Base-by-base conservation (phyloP, 2,888 invertebrate genomes). In the Heteromurus nitidus region DNA sequence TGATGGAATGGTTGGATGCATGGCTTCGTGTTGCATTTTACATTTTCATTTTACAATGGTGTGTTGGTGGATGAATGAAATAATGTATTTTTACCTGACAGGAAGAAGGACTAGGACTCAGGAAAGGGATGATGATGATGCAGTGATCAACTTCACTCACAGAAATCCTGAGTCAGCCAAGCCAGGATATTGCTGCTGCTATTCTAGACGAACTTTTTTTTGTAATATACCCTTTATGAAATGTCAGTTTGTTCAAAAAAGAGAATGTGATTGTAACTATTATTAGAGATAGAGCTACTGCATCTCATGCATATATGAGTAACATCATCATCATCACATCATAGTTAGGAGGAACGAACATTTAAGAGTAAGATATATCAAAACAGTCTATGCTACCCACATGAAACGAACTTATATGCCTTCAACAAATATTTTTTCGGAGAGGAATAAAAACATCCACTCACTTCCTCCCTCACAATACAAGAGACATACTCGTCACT, bases 21-120 rank as follows among this genome's bases (percentile, higher is more conserved):
- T 18, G 26, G 13, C 9, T 67, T 9, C 28, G 28, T 20, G 26
- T 58, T 9, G 28, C 26, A 2, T 26, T 58, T 13, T 1, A 9
- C 26, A n/a, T n/a, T n/a, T n/a, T n/a, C n/a, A n/a, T 9, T 58
- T 7, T 11, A 55, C 22, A 13, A 55, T 13, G 18, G 13, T 36
- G 50, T 26, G 53, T 62, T 60, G 69, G 44, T 50, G 36, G 36
- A 60, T 55, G 47, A 76, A 58, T 58, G 16, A 28, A 28, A 13
- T 28, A 11, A 5, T 62, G 31, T 62, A 76, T 69, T 67, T 55
- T 68, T 77, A 62, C 47, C 68, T 62, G 69, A 58, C 69, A 77
- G 76, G 76, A 67, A 68, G 67, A 55, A 75, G 67, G 60, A 70
- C 64, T 68, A 76, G 68, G 68, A 76, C 58, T 58, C 47, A 47